Evolutionary conservation across 2,797 vertebrate genomes (phyloP), one percentile per base, ranked within the genome.

Genomic region (Gymnodraco acuticeps): DNA sequence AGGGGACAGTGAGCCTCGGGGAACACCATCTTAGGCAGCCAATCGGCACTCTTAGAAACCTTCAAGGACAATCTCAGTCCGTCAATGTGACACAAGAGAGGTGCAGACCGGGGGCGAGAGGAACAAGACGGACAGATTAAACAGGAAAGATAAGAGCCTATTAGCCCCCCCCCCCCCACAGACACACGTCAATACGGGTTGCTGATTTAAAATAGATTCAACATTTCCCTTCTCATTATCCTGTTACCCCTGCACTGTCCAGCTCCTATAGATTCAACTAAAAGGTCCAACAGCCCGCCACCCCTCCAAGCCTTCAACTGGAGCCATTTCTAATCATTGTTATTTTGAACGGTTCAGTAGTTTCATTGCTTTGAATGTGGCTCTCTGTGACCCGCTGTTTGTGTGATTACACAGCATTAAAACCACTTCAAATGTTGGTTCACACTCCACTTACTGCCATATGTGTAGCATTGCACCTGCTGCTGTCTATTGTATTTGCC

Each of bases 31-130:
- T 70, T 70, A 75, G 79, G 84, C 70, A 84, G 78, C 90, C 87
- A 91, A 93, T 94, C 74, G 54, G 52, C 6, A 10, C 64, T 82
- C 86, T 89, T 77, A 52, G 82, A 82, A 89, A 85, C 86, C 87
- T 93, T 94, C 91, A 94, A 94, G 92, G 94, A 91, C 92, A 80
- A 89, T 88, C 83, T 84, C 84, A 80, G 84, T 91, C 91, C 89
- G 82, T 92, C 86, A 85, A 85, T 84, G 90, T 92, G 91, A 94
- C 92, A 93, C 84, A 41, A 64, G 75, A 63, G 84, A 87, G 85
- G 83, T 81, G 84, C 73, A 75, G 79, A 63, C 77, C 71, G 71
- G 68, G 84, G 79, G 88, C 56, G 55, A 82, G 54, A 62, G 51
- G 81, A 87, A 82, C 87, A 89, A 85, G 81, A 85, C 65, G 19